phyloP scores from a whole-genome alignment of 2,113 vertebrate genomes.

The Pavo muticus region DNA sequence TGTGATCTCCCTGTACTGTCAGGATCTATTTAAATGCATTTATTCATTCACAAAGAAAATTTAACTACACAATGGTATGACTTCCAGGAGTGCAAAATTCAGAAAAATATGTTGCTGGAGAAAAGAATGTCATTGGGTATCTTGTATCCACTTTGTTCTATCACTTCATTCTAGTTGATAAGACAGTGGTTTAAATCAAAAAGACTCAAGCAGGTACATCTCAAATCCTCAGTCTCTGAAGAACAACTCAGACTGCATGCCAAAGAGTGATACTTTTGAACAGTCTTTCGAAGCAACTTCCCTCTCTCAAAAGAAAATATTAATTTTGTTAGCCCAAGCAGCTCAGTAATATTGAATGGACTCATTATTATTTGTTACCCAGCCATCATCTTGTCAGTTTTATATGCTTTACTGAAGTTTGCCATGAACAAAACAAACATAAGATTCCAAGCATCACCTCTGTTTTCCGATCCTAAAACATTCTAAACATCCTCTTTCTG shows the following conservation, averaged over 20 bases:
- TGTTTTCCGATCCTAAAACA: not conserved
- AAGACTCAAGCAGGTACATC: not conserved
- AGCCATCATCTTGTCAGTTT: not conserved
- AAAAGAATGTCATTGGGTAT: accelerated
- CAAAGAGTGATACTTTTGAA: not conserved
- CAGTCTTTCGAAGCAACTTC: not conserved
- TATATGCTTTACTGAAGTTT: not conserved
- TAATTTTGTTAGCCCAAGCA: not conserved
- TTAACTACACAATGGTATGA: not conserved
- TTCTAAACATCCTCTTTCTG: not conserved
- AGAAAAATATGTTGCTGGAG: not conserved
- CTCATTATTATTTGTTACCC: not conserved
- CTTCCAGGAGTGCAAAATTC: not conserved
- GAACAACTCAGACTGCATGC: not conserved
- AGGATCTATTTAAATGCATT: not conserved
- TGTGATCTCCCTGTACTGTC: not conserved
- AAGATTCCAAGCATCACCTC: not conserved
- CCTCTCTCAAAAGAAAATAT: conserved; percentile 14
- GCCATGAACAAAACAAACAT: not conserved
- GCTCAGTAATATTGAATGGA: not conserved
- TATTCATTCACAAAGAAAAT: not conserved
- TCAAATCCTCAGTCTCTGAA: not conserved
- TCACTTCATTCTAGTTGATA: not conserved
- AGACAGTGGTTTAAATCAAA: not conserved
- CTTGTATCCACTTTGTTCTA: not conserved